Evolutionary conservation across 2,888 invertebrate species (phyloP).

Genomic region (Protonemura montana): DNA sequence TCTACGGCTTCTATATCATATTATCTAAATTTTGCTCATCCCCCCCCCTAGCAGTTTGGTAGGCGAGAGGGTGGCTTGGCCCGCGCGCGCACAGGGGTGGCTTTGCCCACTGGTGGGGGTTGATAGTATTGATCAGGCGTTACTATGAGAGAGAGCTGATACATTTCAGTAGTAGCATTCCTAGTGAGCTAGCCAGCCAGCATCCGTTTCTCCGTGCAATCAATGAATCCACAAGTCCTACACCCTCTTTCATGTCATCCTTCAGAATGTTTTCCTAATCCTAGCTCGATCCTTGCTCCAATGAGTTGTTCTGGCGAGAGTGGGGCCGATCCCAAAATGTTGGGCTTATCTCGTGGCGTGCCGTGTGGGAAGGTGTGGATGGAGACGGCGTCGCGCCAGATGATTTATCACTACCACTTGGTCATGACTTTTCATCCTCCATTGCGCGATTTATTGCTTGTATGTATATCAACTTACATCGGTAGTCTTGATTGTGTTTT

Average conservation of each 20-base stretch:
- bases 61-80: conserved; percentile 4
- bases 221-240: conserved; percentile 44
- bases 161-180: conserved; percentile 21
- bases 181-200: conserved; percentile 26
- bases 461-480: not conserved
- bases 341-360: not conserved
- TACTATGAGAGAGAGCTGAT: conserved; percentile 12
- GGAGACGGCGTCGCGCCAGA: not conserved
- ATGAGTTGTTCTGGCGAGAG: not conserved
- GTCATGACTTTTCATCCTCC: not conserved
- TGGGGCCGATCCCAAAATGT: not conserved
- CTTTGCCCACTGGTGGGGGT: conserved; percentile 31
- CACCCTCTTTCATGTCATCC: conserved; percentile 26
- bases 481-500: not conserved
- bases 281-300: not conserved
- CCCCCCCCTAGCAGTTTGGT: not conserved
- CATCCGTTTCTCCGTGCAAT: conserved; percentile 38
- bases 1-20: not conserved
- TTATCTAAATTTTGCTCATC: conserved; percentile 7
- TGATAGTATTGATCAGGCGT: conserved; percentile 30
- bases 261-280: not conserved
- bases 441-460: not conserved
- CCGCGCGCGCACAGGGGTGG: conserved; percentile 30
- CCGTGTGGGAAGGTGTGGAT: not conserved
- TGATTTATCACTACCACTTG: not conserved